Conservation (phyloP, 1,140 invertebrate genomes). For the Leguminivora glycinivorella region DNA sequence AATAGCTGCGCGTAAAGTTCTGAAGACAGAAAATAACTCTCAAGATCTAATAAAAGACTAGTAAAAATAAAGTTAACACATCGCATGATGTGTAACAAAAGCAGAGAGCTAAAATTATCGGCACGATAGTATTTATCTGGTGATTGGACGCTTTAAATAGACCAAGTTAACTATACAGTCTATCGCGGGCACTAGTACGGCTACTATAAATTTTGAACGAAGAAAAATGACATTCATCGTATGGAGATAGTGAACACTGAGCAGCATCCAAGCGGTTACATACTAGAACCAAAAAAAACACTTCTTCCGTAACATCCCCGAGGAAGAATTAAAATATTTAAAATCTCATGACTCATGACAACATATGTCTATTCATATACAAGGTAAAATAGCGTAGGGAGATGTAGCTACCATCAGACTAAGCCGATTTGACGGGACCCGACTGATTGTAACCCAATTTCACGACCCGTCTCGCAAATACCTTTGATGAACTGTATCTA, state of each 20-base stretch:
- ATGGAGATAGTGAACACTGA: no score
- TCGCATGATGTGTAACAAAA: background rate
- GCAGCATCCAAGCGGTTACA: no score
- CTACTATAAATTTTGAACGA: no score
- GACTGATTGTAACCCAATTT: constrained; percentile 24
- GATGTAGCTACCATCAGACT: background rate
- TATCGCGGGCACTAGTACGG: background rate
- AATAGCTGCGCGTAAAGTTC: no score
- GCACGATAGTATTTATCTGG: background rate
- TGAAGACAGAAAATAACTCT: no score
- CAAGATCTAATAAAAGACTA: no score
- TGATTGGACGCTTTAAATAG: background rate
- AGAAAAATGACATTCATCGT: no score
- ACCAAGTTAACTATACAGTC: background rate
- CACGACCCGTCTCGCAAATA: background rate
- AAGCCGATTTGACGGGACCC: constrained; percentile 2
- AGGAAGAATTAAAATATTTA: no score
- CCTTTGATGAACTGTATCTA: background rate
- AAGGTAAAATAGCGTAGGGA: background rate
- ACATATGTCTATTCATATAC: background rate
- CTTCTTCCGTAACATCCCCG: no score
- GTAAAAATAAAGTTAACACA: no score
- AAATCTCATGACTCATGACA: no score
- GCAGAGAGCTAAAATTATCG: background rate
- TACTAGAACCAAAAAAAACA: no score